Conservation (phyloP, 2,888 invertebrate species). For the Priapulus caudatus region DNA sequence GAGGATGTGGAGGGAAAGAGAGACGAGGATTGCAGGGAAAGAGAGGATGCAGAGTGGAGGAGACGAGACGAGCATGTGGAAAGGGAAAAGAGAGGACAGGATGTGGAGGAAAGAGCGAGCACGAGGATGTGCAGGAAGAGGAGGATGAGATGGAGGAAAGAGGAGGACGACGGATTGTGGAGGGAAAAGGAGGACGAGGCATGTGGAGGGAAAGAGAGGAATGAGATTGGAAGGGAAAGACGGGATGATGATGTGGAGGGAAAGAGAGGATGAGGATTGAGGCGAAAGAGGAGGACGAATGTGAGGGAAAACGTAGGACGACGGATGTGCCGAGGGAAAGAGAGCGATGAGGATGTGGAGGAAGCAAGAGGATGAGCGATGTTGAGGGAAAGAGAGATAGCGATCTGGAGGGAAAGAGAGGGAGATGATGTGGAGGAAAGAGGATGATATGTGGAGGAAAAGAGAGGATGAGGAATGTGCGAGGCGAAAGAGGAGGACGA, state of each 20-base stretch:
- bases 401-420: too few species aligned
- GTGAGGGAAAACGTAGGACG: conserved; percentile 5
- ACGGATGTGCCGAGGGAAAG: too few species aligned
- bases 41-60: conserved; percentile 8
- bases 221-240: conserved; percentile 6
- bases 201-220: conserved; percentile 4
- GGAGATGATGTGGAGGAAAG: too few species aligned
- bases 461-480: too few species aligned
- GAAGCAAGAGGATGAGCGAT: too few species aligned
- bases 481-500: too few species aligned
- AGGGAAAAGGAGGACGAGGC: background rate
- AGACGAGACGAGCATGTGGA: conserved; percentile 11
- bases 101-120: conserved; percentile 10
- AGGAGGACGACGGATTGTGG: conserved; percentile 4
- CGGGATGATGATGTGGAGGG: conserved; percentile 2
- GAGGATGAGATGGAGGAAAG: too few species aligned
- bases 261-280: conserved; percentile 9
- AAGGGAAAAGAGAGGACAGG: conserved; percentile 10
- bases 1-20: too few species aligned
- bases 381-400: too few species aligned
- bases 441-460: too few species aligned
- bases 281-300: conserved; percentile 4
- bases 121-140: conserved; percentile 4
- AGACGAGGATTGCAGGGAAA: too few species aligned
- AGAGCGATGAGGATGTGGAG: too few species aligned